Base-by-base conservation (phyloP, 2,888 invertebrate species). In the Meloe dianella region DNA sequence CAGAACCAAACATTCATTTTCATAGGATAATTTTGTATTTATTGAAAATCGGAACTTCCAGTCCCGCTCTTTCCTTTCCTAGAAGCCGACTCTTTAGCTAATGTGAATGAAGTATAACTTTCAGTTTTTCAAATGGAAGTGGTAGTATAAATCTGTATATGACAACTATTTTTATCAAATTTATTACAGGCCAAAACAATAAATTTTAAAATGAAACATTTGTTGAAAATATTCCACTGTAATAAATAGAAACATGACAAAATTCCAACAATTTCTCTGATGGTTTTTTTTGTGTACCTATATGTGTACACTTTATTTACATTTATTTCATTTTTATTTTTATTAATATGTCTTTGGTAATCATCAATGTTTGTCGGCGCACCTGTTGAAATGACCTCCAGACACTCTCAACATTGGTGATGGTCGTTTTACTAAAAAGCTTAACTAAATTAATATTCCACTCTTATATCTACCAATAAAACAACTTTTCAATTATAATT, bases 321-420 rank as follows among this genome's bases (percentile, higher is more conserved):
- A 51, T 12, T 51, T 51, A 41, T 8, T 17, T 17, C 41, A 41
- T 8, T 17, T 17, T 8, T 5, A 17, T n/a, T 47, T 41, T 47
- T 20, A 47, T 20, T 47, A 51, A 51, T 51, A 2, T 51, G 47
- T 20, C 20, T 47, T 47, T 51, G 8, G 51, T 51, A 51, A 51
- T 51, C 24, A 51, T 51, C 20, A 24, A 51, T 51, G 65, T 65
- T 59, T 63, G 59, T 59, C 51, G 70, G 60, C 51, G 71, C 71
- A 71, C 71, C 71, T 71, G 71, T 71, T 71, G 68, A 66, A 61
- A 63, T 57, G 61, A 60, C 65, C 65, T 69, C 64, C 71, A 71
- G 68, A 69, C 66, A 65, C 62, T 64, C 41, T 41, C 41, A 41
- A 32, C 63, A 71, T 69, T 59, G 35, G 38, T 38, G 35, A 59